Base-by-base conservation (phyloP, 2,888 invertebrate species). In the Sphaerophoria rueppellii region DNA sequence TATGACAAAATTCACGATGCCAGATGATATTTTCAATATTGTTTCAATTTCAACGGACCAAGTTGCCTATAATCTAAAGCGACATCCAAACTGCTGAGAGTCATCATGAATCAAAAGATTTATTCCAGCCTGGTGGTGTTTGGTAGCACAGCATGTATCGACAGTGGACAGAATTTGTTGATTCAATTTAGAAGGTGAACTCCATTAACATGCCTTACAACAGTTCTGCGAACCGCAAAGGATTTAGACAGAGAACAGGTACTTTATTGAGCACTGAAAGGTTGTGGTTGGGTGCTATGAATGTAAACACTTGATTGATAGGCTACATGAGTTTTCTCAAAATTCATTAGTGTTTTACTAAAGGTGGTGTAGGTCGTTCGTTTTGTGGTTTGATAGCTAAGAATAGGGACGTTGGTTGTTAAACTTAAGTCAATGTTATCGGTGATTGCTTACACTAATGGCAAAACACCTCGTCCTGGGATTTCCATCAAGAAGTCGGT, bases 141-240 rank as follows among this genome's bases (percentile, higher is more conserved):
- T 58, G 6, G 58, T 58, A 40, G 16, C 58, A 58, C 58, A 58
- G 37, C 12, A 16, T 43, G 16, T 24, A 72, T 60, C 37, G 34
- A 61, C 14, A 61, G 14, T 9, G 4, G 55, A 34, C 16, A 50
- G 48, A 37, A 37, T 52, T 46, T 11, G 32, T 61, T 61, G 61
- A 72, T 61, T 72, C 72, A 61, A 72, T 72, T 72, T 63, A 46
- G 73, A 73, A 63, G 73, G 54, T 55, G 50, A 34, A 52, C 54
- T 61, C 6, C 58, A 16, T 43, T 2, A 24, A 2, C 43, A 43
- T 43, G 24, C 40, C 24, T 0, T 24, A 52, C 48, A 54, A 5
- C 32, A 11, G 43, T 54, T 37, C 55, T 55, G 34, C 34, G 34
- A 24, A 35, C n/a, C n/a, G 34, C 37, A 37, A n/a, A 9, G 37